A percentile compares a stretch with the other conserved stretches of the same genome.
phyloP scores from a whole-genome alignment of 2,888 invertebrate genomes.

The Darwinula stevensoni region DNA sequence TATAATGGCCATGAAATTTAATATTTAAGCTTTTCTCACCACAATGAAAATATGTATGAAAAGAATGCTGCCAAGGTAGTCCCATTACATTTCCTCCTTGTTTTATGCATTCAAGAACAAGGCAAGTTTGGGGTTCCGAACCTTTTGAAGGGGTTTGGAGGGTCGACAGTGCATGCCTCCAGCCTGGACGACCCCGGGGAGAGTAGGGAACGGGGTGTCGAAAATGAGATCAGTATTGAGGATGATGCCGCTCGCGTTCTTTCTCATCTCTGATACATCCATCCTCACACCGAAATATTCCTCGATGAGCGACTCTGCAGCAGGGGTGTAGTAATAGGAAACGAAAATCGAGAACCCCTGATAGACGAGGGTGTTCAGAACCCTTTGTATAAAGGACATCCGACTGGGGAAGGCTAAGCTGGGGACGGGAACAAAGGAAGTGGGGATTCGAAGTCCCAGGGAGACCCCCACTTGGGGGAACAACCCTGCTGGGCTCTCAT shows the following conservation, averaged over 20 bases:
- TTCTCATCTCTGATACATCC: constrained; percentile 5
- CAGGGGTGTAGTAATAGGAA: neutral
- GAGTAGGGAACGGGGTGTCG: neutral
- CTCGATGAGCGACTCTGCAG: no score
- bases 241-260: constrained; percentile 5
- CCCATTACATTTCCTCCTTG: no score
- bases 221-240: neutral
- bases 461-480: neutral
- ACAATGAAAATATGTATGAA: no score
- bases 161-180: constrained; percentile 5
- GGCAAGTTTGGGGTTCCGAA: no score
- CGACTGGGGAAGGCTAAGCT: constrained; percentile 22
- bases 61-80: no score
- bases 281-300: neutral
- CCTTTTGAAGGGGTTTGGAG: constrained; percentile 1
- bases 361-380: constrained; percentile 19
- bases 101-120: no score
- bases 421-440: constrained; percentile 18
- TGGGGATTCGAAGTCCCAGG: neutral
- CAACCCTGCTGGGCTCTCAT: neutral
- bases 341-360: constrained; percentile 14
- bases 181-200: neutral
- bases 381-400: constrained; percentile 23
- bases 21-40: no score
- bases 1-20: no score